Percentiles rank a stretch among this genome's conserved stretches.
These are phyloP conservation scores for Sylvilagus floridanus DNA, from an alignment of 2,797 vertebrate genomes.

Conservation along the genomic window DNA sequence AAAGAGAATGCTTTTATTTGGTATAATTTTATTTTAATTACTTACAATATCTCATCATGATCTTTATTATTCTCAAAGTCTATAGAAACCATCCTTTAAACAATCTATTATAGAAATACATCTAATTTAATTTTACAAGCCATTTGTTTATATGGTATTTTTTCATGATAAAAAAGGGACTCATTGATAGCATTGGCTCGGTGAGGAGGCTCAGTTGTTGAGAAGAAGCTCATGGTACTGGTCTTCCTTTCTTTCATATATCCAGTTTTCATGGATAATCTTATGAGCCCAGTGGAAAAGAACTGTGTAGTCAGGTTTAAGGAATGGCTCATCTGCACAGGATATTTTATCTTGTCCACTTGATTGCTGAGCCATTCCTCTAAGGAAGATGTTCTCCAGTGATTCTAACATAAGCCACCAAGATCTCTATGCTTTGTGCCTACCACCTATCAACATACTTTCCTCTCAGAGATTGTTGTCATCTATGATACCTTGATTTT, in stretches of 20 bases:
- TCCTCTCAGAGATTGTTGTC: background rate
- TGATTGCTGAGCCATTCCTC: background rate
- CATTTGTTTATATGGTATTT: background rate
- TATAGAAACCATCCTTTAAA: background rate
- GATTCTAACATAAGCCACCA: background rate
- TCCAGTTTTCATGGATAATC: background rate
- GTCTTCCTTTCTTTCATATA: background rate
- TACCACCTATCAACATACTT: background rate
- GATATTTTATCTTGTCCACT: background rate
- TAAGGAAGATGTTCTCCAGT: background rate
- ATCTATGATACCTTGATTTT: background rate
- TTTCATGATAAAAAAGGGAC: background rate
- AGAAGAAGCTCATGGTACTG: background rate
- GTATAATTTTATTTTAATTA: conserved; percentile 13
- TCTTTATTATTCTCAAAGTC: conserved; percentile 9
- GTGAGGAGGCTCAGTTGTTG: too few species aligned
- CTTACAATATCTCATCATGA: background rate
- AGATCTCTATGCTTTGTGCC: background rate
- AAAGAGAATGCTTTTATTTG: conserved; percentile 24
- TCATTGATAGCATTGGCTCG: background rate
- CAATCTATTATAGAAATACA: background rate
- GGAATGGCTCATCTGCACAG: background rate
- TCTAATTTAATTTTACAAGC: conserved; percentile 7
- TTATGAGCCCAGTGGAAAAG: background rate
- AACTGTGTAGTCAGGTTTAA: background rate